Percentiles rank a stretch among this genome's conserved stretches.
phyloP scores from a whole-genome alignment of 2,113 vertebrate species.

The Rhinogobius similis region DNA sequence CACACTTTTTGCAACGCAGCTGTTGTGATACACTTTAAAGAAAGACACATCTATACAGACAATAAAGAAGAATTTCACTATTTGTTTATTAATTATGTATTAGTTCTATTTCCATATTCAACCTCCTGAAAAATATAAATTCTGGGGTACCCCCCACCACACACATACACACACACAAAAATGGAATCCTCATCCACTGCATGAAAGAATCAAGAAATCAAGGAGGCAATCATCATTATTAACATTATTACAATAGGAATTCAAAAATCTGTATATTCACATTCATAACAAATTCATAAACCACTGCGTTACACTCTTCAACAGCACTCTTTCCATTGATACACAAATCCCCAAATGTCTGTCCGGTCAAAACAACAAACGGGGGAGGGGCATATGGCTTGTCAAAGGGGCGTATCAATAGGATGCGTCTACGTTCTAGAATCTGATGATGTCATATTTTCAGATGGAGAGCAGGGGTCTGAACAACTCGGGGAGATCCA shows the following conservation, averaged over 20 bases:
- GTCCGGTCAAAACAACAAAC: conserved; percentile 78
- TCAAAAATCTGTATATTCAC: conserved; percentile 81
- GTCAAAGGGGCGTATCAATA: conserved; percentile 73
- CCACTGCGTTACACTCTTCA: conserved; percentile 80
- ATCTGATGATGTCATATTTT: neutral
- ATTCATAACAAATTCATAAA: conserved; percentile 84
- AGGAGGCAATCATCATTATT: conserved; percentile 77
- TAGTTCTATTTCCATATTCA: conserved; percentile 78
- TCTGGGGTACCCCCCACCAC: conserved; percentile 76
- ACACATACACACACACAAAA: conserved; percentile 31
- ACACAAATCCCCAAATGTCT: conserved; percentile 80
- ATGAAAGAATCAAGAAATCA: conserved; percentile 75
- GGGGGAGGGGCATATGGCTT: conserved; percentile 78
- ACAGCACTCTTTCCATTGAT: conserved; percentile 82
- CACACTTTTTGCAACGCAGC: too few species aligned
- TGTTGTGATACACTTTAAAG: conserved; percentile 15
- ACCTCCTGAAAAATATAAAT: conserved; percentile 84
- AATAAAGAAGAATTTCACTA: conserved; percentile 76
- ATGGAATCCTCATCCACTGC: conserved; percentile 73
- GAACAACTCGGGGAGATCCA: neutral
- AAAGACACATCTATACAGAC: conserved; percentile 37
- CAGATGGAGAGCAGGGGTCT: neutral
- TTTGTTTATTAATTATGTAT: conserved; percentile 81
- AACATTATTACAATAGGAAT: conserved; percentile 80
- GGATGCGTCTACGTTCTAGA: neutral